These are phyloP conservation scores for Patiria miniata DNA, from an alignment of 35 echinoderm and acorn worm genomes.

Conservation along the genomic window DNA sequence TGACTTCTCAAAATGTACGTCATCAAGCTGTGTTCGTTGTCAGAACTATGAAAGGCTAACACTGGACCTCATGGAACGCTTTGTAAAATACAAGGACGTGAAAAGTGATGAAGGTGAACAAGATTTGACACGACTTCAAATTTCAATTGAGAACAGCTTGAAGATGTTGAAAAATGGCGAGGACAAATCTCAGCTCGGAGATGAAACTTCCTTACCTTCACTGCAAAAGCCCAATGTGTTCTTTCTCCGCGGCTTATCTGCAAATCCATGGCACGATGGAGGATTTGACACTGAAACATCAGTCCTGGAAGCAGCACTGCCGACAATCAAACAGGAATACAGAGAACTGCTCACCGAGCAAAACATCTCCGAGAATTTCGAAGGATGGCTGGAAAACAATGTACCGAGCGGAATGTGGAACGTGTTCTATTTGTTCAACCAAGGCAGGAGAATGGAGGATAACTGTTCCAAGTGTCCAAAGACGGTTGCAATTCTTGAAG, in stretches of 20 bases:
- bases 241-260: neutral
- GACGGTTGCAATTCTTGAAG: conserved; percentile 43
- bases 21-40: conserved; percentile 52
- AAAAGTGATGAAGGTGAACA: neutral
- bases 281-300: neutral
- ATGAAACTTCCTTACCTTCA: neutral
- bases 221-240: conserved; percentile 52
- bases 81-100: neutral
- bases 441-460: conserved; percentile 41
- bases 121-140: neutral
- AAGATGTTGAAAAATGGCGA: neutral
- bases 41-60: conserved; percentile 33
- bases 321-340: conserved; percentile 31
- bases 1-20: conserved; percentile 31
- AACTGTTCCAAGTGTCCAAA: conserved; percentile 64
- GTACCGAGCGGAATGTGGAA: conserved; percentile 63
- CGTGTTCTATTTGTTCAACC: conserved; percentile 73
- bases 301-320: neutral
- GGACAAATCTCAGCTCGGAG: neutral
- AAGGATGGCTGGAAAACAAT: conserved; percentile 56
- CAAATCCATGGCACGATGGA: conserved; percentile 16
- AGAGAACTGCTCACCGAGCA: conserved; percentile 18
- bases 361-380: conserved; percentile 13
- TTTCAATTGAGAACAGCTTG: neutral
- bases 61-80: neutral